Evolutionary conservation across 1,140 invertebrate species (phyloP), one percentile per base, ranked within the genome.

Genomic region (Trachelipus rathkii): DNA sequence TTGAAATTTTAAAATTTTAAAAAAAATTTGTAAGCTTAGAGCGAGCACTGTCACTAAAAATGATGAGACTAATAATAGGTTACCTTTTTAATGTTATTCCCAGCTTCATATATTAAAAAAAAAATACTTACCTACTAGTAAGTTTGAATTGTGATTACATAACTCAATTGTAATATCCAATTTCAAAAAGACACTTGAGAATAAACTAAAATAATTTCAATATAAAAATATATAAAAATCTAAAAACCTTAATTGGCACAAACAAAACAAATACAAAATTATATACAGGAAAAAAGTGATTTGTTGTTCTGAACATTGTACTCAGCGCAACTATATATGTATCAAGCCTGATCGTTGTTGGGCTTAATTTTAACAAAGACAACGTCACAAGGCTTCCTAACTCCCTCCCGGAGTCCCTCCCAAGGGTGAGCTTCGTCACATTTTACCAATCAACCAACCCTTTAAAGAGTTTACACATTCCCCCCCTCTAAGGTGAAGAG

Each of bases 351-450:
- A 60, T 15, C n/a, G n/a, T n/a, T 13, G 50, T 15, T 19, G 8
- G 50, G 50, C 11, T 15, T 19, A 60, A 60, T 60, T 60, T 19
- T 60, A 60, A 60, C 19, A 15, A 13, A 15, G 50, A 60, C 19
- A 19, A 60, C 50, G 50, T 60, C 50, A 60, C 33, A 19, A 19
- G 50, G 50, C 50, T 19, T 60, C 50, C 50, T 60, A 60, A 60
- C 50, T 60, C 50, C 50, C 50, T 60, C 50, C 50, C 50, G 50
- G 50, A 60, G 50, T 60, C 50, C 50, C 50, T 60, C 50, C 50
- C 50, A 3, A 60, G 50, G 50, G 50, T 60, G 50, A 60, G 50
- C 50, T 60, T 19, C 11, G 50, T 60, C 50, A 13, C 50, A 13
- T 15, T 19, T 19, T 60, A 60, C 19, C 50, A 60, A 60, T 15